Percentiles rank a stretch among this genome's conserved stretches.
Conservation (phyloP, 1,140 invertebrate species). For the Stegodyphus mimosarum region DNA sequence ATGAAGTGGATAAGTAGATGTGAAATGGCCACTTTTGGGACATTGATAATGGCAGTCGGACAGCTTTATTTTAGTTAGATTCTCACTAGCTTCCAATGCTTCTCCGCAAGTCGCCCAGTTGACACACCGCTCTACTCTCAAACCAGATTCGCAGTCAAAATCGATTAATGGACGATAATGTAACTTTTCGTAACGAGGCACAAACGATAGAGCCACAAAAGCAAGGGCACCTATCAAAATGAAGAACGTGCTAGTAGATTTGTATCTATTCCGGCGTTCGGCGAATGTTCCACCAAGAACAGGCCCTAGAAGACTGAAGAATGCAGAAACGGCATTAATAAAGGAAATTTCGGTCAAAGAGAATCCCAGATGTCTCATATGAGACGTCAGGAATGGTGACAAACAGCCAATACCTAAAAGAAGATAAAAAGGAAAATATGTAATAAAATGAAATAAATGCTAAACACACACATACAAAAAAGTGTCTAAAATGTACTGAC, state of each 20-base stretch:
- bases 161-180: constrained; percentile 59
- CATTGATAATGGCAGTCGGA: constrained; percentile 62
- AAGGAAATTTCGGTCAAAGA: constrained; percentile 56
- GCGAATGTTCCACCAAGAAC: constrained; percentile 62
- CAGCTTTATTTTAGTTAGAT: constrained; percentile 62
- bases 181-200: constrained; percentile 61
- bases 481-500: neutral
- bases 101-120: constrained; percentile 63
- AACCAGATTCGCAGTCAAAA: constrained; percentile 62
- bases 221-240: constrained; percentile 55
- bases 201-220: constrained; percentile 63
- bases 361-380: constrained; percentile 63
- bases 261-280: constrained; percentile 60
- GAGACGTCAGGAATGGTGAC: constrained; percentile 63
- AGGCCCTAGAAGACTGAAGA: constrained; percentile 61
- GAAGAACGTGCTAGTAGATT: constrained; percentile 39
- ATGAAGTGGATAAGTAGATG: constrained; percentile 60
- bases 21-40: constrained; percentile 24
- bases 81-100: constrained; percentile 40
- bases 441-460: neutral
- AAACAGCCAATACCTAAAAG: constrained; percentile 61
- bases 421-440: neutral
- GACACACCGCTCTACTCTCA: constrained; percentile 62
- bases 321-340: constrained; percentile 61
- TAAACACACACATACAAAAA: neutral